These are phyloP conservation scores for Drosophila sp. DNA, from an alignment of 1,140 invertebrate genomes.

Conservation along the genomic window DNA sequence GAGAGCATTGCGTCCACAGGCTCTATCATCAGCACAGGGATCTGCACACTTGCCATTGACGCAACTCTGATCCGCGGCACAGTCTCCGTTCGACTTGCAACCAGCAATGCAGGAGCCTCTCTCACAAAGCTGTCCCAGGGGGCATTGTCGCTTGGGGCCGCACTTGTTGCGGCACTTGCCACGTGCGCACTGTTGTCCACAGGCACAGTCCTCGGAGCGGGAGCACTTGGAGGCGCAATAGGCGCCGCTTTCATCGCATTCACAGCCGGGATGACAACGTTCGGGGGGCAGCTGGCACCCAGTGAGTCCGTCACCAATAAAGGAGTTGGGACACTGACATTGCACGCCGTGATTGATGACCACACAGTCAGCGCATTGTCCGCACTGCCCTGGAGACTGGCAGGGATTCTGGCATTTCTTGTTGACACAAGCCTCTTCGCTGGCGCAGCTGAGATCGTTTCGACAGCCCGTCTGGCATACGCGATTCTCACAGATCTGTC, in stretches of 20 bases:
- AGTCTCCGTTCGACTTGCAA: conserved; percentile 92
- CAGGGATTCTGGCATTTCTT: conserved; percentile 95
- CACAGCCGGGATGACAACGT: conserved; percentile 88
- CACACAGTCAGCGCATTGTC: conserved; percentile 92
- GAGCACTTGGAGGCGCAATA: conserved; percentile 90
- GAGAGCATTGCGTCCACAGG: conserved; percentile 91
- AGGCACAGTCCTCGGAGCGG: conserved; percentile 89
- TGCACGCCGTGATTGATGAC: conserved; percentile 93
- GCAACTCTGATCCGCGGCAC: conserved; percentile 91
- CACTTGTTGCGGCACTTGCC: conserved; percentile 86
- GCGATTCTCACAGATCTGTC: conserved; percentile 94
- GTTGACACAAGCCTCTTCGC: conserved; percentile 91
- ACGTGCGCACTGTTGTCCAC: conserved; percentile 87
- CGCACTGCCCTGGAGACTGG: conserved; percentile 88
- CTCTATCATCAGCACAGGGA: conserved; percentile 88
- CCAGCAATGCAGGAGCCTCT: conserved; percentile 89
- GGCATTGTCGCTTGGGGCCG: conserved; percentile 70
- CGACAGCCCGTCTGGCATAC: conserved; percentile 94
- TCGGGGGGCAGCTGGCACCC: conserved; percentile 89
- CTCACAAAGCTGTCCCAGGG: conserved; percentile 87
- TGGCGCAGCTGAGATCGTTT: conserved; percentile 91
- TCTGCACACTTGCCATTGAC: conserved; percentile 90
- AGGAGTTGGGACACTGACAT: conserved; percentile 92
- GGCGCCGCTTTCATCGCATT: conserved; percentile 90
- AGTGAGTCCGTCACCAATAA: conserved; percentile 91